Evolutionary conservation across 2,797 vertebrate genomes (phyloP).

Genomic region (Pseudocheirus occidentalis): DNA sequence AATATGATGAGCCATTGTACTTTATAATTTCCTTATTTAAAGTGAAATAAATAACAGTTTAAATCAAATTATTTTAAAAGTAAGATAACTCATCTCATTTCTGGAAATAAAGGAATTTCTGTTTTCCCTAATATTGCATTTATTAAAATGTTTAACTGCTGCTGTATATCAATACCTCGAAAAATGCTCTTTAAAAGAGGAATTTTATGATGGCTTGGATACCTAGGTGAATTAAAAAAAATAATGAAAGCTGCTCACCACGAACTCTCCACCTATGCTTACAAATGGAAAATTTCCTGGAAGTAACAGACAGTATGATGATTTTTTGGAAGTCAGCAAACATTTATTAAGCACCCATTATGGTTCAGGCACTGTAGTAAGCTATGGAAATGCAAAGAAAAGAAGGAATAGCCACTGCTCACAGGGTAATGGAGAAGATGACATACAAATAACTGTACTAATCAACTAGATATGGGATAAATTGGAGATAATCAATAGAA

Average conservation of each 20-base stretch:
- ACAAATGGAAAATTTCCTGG: not conserved
- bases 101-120: not conserved
- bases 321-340: not conserved
- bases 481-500: not conserved
- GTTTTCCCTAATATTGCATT: not conserved
- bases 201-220: not conserved
- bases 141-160: not conserved
- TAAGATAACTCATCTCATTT: not conserved
- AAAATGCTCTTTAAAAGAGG: not conserved
- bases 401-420: not conserved
- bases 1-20: not conserved
- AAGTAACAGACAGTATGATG: not conserved
- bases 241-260: constrained; percentile 8
- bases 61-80: not conserved
- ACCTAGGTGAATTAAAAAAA: not conserved
- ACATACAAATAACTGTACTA: not conserved
- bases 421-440: not conserved
- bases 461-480: not conserved
- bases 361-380: not conserved
- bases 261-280: not conserved
- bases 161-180: not conserved
- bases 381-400: not conserved
- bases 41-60: not conserved
- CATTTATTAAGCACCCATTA: not conserved
- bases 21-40: not conserved